These are phyloP conservation scores for Pterobdella sp. DNA, from an alignment of 2,888 invertebrate species.

Conservation along the genomic window DNA sequence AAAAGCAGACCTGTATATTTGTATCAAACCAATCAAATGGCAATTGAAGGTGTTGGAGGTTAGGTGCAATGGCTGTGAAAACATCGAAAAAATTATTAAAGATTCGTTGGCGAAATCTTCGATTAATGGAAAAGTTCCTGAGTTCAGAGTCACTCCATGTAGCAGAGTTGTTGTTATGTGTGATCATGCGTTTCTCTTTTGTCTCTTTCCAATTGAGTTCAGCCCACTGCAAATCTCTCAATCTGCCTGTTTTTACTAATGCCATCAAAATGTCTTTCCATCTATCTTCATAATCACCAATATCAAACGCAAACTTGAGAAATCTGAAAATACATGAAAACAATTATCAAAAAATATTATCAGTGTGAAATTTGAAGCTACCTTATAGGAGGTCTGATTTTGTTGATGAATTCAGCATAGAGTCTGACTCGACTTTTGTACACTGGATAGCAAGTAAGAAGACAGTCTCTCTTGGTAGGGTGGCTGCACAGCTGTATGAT, in stretches of 20 bases:
- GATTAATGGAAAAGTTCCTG: slow-evolving; percentile 43
- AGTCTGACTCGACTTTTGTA: slow-evolving; percentile 2
- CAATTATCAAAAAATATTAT: slow-evolving; percentile 41
- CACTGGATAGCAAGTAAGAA: neutral
- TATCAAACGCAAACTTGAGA: slow-evolving; percentile 48
- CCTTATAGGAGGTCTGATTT: slow-evolving; percentile 38
- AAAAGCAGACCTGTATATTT: slow-evolving; percentile 39
- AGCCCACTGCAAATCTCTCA: slow-evolving; percentile 41
- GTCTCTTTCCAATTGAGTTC: slow-evolving; percentile 49
- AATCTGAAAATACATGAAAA: slow-evolving; percentile 36
- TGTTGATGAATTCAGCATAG: neutral
- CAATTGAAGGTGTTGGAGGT: slow-evolving; percentile 44
- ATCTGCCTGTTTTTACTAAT: slow-evolving; percentile 39
- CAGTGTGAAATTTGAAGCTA: slow-evolving; percentile 42
- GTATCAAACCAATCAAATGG: slow-evolving; percentile 48
- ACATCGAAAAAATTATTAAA: slow-evolving; percentile 46
- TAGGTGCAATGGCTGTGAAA: slow-evolving; percentile 43
- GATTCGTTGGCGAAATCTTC: slow-evolving; percentile 42
- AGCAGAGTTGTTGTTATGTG: slow-evolving; percentile 39
- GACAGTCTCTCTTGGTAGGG: slow-evolving; percentile 25
- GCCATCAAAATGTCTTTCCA: slow-evolving; percentile 43
- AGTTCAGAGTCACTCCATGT: slow-evolving; percentile 38
- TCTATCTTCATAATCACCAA: slow-evolving; percentile 44
- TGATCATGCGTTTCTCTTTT: slow-evolving; percentile 42
- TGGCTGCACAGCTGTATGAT: slow-evolving; percentile 41